These are phyloP conservation scores for Chamaea fasciata DNA, from an alignment of 2,113 vertebrate genomes.

Conservation along the genomic window DNA sequence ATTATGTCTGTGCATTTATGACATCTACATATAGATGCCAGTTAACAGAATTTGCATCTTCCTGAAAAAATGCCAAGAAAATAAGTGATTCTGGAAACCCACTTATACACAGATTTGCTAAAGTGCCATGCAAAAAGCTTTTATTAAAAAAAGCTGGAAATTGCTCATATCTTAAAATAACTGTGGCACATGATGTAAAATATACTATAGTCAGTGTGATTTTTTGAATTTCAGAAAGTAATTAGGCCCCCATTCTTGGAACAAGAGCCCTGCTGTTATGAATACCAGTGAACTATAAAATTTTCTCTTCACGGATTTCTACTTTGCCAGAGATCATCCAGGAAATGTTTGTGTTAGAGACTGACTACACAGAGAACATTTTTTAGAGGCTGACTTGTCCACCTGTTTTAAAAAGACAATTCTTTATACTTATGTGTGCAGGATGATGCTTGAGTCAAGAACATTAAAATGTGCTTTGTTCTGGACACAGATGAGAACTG, in stretches of 20 bases:
- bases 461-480: background rate
- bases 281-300: slow-evolving; percentile 38
- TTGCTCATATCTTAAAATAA: slow-evolving; percentile 76
- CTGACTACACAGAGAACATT: background rate
- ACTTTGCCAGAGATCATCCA: background rate
- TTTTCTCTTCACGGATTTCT: background rate
- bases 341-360: background rate
- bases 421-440: background rate
- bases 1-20: slow-evolving; percentile 58
- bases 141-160: slow-evolving; percentile 75
- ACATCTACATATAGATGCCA: slow-evolving; percentile 64
- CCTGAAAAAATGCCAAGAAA: slow-evolving; percentile 70
- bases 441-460: background rate
- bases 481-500: background rate
- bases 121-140: slow-evolving; percentile 68
- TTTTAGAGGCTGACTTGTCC: background rate
- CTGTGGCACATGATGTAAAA: slow-evolving; percentile 66
- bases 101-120: slow-evolving; percentile 70
- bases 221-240: slow-evolving; percentile 70
- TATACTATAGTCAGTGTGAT: slow-evolving; percentile 65
- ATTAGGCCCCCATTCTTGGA: slow-evolving; percentile 56
- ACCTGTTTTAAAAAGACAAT: background rate
- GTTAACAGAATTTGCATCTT: slow-evolving; percentile 65
- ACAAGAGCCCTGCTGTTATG: slow-evolving; percentile 58
- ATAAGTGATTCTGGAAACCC: slow-evolving; percentile 68